Evolutionary conservation across 2,888 invertebrate species (phyloP).

Genomic region (Tachina grossa): DNA sequence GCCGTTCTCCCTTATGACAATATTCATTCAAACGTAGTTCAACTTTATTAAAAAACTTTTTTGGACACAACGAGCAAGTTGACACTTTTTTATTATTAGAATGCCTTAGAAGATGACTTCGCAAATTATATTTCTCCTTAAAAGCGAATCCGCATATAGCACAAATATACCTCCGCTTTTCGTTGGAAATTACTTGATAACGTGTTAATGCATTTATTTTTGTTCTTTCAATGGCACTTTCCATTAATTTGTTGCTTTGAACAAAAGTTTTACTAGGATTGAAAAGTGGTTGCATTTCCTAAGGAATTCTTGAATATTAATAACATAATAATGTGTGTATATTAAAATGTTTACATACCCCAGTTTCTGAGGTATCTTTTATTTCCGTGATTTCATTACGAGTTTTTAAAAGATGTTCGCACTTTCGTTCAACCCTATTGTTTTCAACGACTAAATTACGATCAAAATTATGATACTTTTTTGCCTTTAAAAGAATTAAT

Average conservation of each 20-base stretch:
- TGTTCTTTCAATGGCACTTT: background rate
- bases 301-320: background rate
- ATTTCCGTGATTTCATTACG: background rate
- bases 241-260: slow-evolving; percentile 13
- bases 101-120: slow-evolving; percentile 77
- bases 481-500: background rate
- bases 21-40: slow-evolving; percentile 69
- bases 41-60: slow-evolving; percentile 66
- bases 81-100: slow-evolving; percentile 78
- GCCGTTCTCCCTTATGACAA: slow-evolving; percentile 69
- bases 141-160: slow-evolving; percentile 66
- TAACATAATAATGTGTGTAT: background rate
- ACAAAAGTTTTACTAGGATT: background rate
- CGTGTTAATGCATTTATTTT: slow-evolving; percentile 15
- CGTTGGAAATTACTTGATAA: slow-evolving; percentile 72
- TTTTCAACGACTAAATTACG: background rate
- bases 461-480: background rate
- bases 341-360: slow-evolving; percentile 4
- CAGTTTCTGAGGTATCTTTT: background rate
- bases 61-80: slow-evolving; percentile 64
- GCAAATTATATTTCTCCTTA: slow-evolving; percentile 76
- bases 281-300: background rate
- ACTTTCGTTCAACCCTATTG: background rate
- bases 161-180: slow-evolving; percentile 74
- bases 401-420: background rate